These are phyloP conservation scores for Ancistrus triradiatus DNA, from an alignment of 2,113 vertebrate genomes.

Conservation along the genomic window DNA sequence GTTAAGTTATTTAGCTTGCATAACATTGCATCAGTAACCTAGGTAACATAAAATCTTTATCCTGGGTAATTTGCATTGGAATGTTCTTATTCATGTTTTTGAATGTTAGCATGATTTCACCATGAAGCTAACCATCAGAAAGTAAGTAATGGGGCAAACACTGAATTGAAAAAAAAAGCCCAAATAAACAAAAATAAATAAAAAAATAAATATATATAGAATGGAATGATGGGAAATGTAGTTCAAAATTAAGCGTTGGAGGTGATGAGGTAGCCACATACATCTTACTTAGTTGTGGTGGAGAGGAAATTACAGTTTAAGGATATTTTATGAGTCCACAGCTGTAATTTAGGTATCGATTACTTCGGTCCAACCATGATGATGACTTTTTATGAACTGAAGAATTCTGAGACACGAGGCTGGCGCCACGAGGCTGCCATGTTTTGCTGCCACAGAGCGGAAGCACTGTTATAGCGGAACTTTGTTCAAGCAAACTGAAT, in stretches of 20 bases:
- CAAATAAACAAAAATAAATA: no score
- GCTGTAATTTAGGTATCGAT: conserved; percentile 71
- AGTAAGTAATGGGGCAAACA: no score
- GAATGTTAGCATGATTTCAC: no score
- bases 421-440: conserved; percentile 49
- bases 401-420: conserved; percentile 60
- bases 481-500: neutral
- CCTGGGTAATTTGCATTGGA: no score
- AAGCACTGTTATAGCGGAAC: conserved; percentile 5
- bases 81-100: no score
- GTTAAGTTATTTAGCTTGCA: no score
- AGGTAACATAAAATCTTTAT: no score
- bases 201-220: neutral
- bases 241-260: neutral
- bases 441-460: conserved; percentile 8
- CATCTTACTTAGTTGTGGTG: neutral
- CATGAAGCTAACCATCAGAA: no score
- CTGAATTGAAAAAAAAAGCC: no score
- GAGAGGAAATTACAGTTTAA: conserved; percentile 36
- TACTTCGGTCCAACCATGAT: conserved; percentile 59
- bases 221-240: conserved; percentile 37
- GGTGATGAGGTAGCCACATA: neutral
- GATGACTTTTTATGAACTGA: conserved; percentile 64
- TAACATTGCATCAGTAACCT: no score
- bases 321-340: conserved; percentile 59